Evolutionary conservation across 2,797 vertebrate species (phyloP).

Genomic region (Capromys pilorides): DNA sequence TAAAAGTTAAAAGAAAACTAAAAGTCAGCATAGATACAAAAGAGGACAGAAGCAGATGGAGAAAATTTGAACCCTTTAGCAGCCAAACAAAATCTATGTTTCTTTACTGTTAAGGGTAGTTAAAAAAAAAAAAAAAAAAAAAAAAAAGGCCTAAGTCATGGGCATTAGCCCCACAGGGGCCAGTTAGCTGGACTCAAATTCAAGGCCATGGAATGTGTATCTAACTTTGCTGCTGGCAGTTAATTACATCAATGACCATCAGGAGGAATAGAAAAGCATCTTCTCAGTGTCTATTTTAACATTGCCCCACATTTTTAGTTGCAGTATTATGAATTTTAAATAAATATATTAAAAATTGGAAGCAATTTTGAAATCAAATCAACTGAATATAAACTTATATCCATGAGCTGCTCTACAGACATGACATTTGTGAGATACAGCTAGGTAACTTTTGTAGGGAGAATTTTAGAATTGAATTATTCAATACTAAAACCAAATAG

Average conservation of each 20-base stretch:
- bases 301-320: slow-evolving; percentile 49
- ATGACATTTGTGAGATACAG: slow-evolving; percentile 54
- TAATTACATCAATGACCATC: slow-evolving; percentile 78
- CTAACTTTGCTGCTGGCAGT: slow-evolving; percentile 73
- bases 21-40: slow-evolving; percentile 25
- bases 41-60: not conserved
- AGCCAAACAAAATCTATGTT: slow-evolving; percentile 66
- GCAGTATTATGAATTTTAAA: slow-evolving; percentile 5
- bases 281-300: slow-evolving; percentile 48
- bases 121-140: not conserved
- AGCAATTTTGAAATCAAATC: slow-evolving; percentile 54
- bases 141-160: slow-evolving; percentile 66
- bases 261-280: slow-evolving; percentile 59
- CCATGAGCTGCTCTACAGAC: slow-evolving; percentile 18
- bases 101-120: slow-evolving; percentile 66
- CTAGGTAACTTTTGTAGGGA: not conserved
- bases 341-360: not conserved
- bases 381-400: slow-evolving; percentile 38
- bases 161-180: slow-evolving; percentile 74
- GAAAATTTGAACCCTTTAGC: slow-evolving; percentile 64
- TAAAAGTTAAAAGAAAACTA: slow-evolving; percentile 29
- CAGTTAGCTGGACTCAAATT: slow-evolving; percentile 76
- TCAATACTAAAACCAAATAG: slow-evolving; percentile 24
- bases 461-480: slow-evolving; percentile 62
- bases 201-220: slow-evolving; percentile 76